A percentile compares a stretch with the other conserved stretches of the same genome.
Evolutionary conservation across 2,888 invertebrate genomes (phyloP).

Genomic region (Scaeva pyrastri): DNA sequence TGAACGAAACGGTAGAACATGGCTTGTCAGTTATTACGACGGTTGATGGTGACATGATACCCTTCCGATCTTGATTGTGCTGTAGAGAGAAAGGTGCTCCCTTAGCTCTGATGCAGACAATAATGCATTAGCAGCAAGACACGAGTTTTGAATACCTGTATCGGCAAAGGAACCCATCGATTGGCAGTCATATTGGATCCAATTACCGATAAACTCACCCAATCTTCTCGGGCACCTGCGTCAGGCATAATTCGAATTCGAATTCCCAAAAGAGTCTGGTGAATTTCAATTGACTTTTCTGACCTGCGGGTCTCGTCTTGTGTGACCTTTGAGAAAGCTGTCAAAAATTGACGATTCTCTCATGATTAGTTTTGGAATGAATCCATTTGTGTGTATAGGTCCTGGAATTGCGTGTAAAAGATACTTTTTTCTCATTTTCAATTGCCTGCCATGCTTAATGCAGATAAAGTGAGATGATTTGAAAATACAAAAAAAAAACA

Average conservation of each 20-base stretch:
- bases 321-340: conserved; percentile 17
- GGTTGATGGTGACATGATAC: conserved; percentile 71
- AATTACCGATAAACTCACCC: conserved; percentile 42
- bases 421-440: conserved; percentile 40
- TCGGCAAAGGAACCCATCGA: background rate
- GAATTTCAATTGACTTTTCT: conserved; percentile 34
- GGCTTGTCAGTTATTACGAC: conserved; percentile 60
- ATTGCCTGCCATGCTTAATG: conserved; percentile 18
- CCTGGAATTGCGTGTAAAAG: conserved; percentile 60
- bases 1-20: conserved; percentile 55
- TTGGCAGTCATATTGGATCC: conserved; percentile 53
- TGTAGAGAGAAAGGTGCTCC: conserved; percentile 22
- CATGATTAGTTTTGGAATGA: conserved; percentile 42
- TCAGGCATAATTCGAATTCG: conserved; percentile 9
- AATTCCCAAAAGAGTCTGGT: background rate
- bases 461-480: conserved; percentile 1
- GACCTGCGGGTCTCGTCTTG: conserved; percentile 17
- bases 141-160: conserved; percentile 34
- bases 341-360: conserved; percentile 52
- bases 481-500: background rate
- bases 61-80: conserved; percentile 14
- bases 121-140: conserved; percentile 47
- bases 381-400: background rate
- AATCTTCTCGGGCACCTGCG: conserved; percentile 31
- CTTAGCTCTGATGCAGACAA: background rate